phyloP scores from a whole-genome alignment of 2,113 vertebrate genomes.

The Uria aalge region DNA sequence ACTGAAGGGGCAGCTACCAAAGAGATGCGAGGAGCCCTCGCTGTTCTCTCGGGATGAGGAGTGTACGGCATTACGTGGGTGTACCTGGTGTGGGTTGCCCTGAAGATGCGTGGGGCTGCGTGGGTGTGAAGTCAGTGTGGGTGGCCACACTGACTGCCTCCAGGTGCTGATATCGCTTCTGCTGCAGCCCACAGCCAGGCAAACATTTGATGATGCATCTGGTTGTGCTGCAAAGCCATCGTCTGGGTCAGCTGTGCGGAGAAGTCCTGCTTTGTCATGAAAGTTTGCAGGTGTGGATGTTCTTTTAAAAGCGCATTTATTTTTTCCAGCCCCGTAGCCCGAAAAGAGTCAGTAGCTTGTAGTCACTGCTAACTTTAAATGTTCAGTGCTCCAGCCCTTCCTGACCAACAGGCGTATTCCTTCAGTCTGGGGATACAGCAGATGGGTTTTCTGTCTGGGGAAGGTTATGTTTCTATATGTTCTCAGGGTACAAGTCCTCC shows the following conservation, averaged over 20 bases:
- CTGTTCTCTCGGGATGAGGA: too few relatives aligned
- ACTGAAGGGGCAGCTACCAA: not conserved
- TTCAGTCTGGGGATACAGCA: not conserved
- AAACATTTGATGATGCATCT: not conserved
- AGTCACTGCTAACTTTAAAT: not conserved
- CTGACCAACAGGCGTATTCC: not conserved
- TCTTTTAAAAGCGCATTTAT: not conserved
- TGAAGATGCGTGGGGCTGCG: accelerated
- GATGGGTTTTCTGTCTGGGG: not conserved
- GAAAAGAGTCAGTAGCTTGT: not conserved
- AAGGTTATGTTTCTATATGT: not conserved
- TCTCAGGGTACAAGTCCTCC: not conserved
- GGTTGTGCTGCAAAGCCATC: not conserved
- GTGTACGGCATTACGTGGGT: not conserved
- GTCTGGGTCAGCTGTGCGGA: not conserved
- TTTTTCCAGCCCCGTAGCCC: not conserved
- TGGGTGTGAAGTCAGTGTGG: not conserved
- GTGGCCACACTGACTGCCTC: not conserved
- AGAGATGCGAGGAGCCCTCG: not conserved
- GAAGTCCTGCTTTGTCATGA: not conserved
- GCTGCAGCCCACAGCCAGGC: not conserved
- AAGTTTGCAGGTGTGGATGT: not conserved
- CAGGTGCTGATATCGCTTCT: not conserved
- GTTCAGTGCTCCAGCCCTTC: not conserved
- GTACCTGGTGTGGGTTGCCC: not conserved